Percentiles rank a stretch among this genome's conserved stretches.
phyloP scores from a whole-genome alignment of 2,113 vertebrate species.

The Vanacampus margaritifer region DNA sequence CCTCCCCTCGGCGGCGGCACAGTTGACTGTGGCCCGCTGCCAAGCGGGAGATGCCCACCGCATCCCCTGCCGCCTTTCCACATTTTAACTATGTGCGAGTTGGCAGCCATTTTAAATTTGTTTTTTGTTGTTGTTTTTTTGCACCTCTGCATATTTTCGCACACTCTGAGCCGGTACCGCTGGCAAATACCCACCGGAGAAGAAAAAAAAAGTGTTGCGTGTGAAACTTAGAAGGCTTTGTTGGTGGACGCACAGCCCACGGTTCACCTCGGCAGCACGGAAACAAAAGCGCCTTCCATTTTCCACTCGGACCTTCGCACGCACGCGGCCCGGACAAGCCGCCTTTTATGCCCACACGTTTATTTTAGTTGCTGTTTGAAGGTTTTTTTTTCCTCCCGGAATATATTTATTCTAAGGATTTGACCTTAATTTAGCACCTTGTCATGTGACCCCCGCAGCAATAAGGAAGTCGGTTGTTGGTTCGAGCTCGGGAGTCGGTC shows the following conservation, averaged over 20 bases:
- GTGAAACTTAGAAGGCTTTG: conserved; percentile 63
- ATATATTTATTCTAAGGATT: conserved; percentile 58
- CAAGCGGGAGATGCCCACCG: conserved; percentile 54
- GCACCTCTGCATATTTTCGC: conserved; percentile 13
- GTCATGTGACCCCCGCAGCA: conserved; percentile 34
- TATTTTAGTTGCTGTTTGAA: conserved; percentile 59
- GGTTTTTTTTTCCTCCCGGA: conserved; percentile 45
- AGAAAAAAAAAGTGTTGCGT: conserved; percentile 36
- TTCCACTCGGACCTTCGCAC: conserved; percentile 47
- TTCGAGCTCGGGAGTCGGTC: background rate
- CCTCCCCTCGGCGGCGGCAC: conserved; percentile 30
- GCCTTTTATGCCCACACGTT: conserved; percentile 48
- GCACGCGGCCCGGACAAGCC: conserved; percentile 54
- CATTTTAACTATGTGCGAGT: conserved; percentile 30
- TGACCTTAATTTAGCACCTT: conserved; percentile 62
- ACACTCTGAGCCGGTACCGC: conserved; percentile 17
- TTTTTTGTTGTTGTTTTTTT: conserved; percentile 10
- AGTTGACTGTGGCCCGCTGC: conserved; percentile 65
- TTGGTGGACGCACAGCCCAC: conserved; percentile 50
- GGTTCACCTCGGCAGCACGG: conserved; percentile 30
- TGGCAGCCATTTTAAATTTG: conserved; percentile 23
- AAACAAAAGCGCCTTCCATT: conserved; percentile 57
- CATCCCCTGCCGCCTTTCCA: conserved; percentile 23
- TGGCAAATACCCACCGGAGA: conserved; percentile 24
- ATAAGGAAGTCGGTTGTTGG: conserved; percentile 35